Percentiles rank a stretch among this genome's conserved stretches.
Evolutionary conservation across 2,113 vertebrate species (phyloP).

Genomic region (Heloderma charlesbogerti): DNA sequence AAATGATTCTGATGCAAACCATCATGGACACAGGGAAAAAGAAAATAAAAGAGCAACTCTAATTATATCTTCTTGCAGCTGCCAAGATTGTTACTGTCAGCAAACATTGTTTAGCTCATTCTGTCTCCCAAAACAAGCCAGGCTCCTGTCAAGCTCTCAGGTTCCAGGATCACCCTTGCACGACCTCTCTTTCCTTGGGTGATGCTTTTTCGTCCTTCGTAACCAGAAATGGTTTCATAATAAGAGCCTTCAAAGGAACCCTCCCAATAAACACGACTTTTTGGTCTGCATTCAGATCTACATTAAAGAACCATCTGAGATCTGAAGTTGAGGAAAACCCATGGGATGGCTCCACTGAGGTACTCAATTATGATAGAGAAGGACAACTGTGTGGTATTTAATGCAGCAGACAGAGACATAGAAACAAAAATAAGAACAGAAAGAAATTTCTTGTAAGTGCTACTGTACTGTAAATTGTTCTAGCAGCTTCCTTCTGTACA

Average conservation of each 20-base stretch:
- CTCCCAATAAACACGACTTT: background rate
- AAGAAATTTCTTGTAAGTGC: background rate
- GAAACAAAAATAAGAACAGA: background rate
- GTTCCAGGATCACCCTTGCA: slow-evolving; percentile 20
- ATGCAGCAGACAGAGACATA: background rate
- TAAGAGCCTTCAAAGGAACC: background rate
- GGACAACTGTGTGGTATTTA: background rate
- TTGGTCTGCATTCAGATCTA: background rate
- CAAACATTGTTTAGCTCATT: slow-evolving; percentile 66
- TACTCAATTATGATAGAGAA: background rate
- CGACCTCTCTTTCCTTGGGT: background rate
- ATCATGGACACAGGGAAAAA: slow-evolving; percentile 15
- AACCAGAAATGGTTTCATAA: slow-evolving; percentile 16
- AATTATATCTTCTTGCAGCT: slow-evolving; percentile 44
- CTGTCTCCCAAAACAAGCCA: slow-evolving; percentile 36
- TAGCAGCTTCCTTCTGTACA: background rate
- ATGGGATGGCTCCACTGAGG: background rate
- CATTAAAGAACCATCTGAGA: slow-evolving; percentile 22
- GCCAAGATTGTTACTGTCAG: slow-evolving; percentile 39
- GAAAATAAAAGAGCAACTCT: slow-evolving; percentile 35
- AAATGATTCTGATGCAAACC: slow-evolving; percentile 27
- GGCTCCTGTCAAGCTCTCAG: slow-evolving; percentile 62
- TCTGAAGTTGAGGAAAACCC: background rate
- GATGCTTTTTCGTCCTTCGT: background rate
- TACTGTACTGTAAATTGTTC: background rate